Conservation (phyloP, 2,113 vertebrate genomes). For the Ia io region DNA sequence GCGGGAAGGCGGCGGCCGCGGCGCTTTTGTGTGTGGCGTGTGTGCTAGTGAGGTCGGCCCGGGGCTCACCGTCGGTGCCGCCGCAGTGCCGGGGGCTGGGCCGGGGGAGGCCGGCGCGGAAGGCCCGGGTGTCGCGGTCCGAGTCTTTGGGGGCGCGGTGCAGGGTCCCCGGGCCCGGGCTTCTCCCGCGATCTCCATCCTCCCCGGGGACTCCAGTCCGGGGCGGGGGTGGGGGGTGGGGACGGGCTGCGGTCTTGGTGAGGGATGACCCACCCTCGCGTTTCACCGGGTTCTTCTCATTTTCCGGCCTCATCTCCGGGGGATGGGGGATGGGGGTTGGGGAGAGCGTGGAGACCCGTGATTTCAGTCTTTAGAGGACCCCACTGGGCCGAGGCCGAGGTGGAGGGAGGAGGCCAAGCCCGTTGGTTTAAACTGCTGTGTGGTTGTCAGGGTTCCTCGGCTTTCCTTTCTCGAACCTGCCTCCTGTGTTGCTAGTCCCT, state of each 20-base stretch:
- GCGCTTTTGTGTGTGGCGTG: constrained; percentile 73
- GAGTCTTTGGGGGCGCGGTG: neutral
- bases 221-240: neutral
- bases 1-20: constrained; percentile 71
- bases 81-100: constrained; percentile 29
- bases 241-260: neutral
- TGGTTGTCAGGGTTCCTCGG: neutral
- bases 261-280: neutral
- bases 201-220: neutral
- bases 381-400: neutral
- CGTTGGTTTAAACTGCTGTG: neutral
- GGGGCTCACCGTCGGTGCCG: constrained; percentile 37
- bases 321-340: neutral
- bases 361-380: neutral
- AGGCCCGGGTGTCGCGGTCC: neutral
- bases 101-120: neutral
- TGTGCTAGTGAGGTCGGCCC: constrained; percentile 32
- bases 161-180: neutral
- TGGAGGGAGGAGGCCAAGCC: neutral
- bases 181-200: neutral
- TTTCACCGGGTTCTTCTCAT: neutral
- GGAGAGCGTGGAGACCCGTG: neutral
- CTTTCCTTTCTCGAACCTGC: neutral
- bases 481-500: neutral
- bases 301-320: neutral